Percentiles rank a stretch among this genome's conserved stretches.
These are phyloP conservation scores for Micrasema longulum DNA, from an alignment of 1,140 invertebrate genomes.

Conservation along the genomic window DNA sequence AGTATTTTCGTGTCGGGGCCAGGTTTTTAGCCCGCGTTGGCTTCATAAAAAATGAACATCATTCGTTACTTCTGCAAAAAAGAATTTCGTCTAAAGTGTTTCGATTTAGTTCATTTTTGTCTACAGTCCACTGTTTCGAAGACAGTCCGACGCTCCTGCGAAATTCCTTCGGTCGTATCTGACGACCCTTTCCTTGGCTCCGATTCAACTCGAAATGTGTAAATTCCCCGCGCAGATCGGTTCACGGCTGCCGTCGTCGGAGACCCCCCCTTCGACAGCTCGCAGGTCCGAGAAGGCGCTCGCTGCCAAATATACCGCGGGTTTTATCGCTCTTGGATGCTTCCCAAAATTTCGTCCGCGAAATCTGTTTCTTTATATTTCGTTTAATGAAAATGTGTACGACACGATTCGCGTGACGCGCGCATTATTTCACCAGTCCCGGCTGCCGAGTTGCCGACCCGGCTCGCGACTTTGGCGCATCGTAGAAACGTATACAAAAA, in stretches of 20 bases:
- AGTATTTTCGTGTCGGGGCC: too few species aligned
- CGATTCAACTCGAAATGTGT: neutral
- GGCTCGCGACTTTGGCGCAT: too few species aligned
- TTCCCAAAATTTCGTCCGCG: constrained; percentile 25
- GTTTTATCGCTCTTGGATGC: constrained; percentile 27
- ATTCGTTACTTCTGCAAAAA: too few species aligned
- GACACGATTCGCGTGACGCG: constrained; percentile 8
- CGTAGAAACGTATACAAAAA: too few species aligned
- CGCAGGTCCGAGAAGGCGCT: neutral
- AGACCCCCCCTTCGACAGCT: neutral
- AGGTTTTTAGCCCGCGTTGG: too few species aligned
- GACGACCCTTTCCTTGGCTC: neutral
- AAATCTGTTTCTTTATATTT: constrained; percentile 22
- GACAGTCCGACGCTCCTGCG: constrained; percentile 25
- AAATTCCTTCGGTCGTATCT: neutral
- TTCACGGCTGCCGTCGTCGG: neutral
- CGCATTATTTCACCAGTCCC: too few species aligned
- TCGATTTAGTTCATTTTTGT: constrained; percentile 2
- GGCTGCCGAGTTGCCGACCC: too few species aligned
- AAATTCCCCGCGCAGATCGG: neutral
- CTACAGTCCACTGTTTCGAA: neutral
- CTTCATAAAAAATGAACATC: too few species aligned
- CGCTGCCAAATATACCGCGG: neutral
- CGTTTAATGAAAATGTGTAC: neutral
- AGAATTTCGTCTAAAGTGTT: too few species aligned